Conservation (phyloP, 2,113 vertebrate species). For the Trogon melanurus region DNA sequence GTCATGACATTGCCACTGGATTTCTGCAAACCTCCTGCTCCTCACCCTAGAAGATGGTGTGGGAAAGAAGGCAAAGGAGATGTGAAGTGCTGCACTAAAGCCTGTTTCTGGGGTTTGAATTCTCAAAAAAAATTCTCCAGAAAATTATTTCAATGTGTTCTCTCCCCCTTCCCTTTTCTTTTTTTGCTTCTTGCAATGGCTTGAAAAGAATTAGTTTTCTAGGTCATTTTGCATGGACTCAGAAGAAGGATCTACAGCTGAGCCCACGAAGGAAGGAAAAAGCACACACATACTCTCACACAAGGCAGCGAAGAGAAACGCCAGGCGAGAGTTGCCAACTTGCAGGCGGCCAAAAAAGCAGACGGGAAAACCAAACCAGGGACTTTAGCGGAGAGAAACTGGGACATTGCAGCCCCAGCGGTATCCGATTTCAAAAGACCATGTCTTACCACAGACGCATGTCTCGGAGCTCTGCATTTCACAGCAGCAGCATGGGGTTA, state of each 20-base stretch:
- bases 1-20: slow-evolving; percentile 1
- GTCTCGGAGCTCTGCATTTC: slow-evolving; percentile 23
- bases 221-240: slow-evolving; percentile 65
- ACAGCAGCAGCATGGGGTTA: slow-evolving; percentile 25
- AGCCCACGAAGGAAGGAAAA: slow-evolving; percentile 30
- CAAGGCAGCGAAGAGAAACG: slow-evolving; percentile 12
- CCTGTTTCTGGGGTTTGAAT: slow-evolving; percentile 5
- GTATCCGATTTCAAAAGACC: slow-evolving; percentile 57
- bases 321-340: slow-evolving; percentile 43
- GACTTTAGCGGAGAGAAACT: slow-evolving; percentile 14
- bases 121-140: not conserved
- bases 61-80: not conserved
- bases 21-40: not conserved
- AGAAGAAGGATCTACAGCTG: slow-evolving; percentile 55
- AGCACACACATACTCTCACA: slow-evolving; percentile 5
- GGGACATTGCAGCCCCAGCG: slow-evolving; percentile 31
- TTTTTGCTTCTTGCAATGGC: not conserved
- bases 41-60: not conserved
- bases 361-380: slow-evolving; percentile 72
- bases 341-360: slow-evolving; percentile 54
- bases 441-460: slow-evolving; percentile 53
- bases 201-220: slow-evolving; percentile 62
- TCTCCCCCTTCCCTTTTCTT: not conserved
- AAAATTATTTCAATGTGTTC: slow-evolving; percentile 62
- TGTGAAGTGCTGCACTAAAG: not conserved